Percentiles rank a stretch among this genome's conserved stretches.
Evolutionary conservation across 2,888 invertebrate species (phyloP).

Genomic region (Quadriops clusia): DNA sequence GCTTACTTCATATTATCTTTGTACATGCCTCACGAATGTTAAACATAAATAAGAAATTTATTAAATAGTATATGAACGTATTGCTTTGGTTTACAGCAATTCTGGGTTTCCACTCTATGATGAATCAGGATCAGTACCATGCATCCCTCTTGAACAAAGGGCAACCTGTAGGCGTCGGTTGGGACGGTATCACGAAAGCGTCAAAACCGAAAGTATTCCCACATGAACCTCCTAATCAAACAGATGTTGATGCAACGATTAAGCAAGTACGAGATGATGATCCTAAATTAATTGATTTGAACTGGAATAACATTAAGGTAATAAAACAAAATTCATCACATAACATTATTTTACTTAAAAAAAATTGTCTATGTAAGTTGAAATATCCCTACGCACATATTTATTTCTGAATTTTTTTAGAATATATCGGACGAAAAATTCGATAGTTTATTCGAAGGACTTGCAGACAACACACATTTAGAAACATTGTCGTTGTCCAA

Average conservation of each 20-base stretch:
- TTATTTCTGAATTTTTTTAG: slow-evolving; percentile 48
- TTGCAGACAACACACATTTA: slow-evolving; percentile 82
- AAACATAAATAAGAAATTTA: no score
- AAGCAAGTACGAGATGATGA: slow-evolving; percentile 84
- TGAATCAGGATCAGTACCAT: slow-evolving; percentile 99
- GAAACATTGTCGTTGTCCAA: slow-evolving; percentile 88
- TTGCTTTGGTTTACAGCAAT: slow-evolving; percentile 77
- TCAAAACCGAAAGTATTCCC: slow-evolving; percentile 84
- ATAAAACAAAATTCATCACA: no score
- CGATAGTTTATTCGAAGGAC: slow-evolving; percentile 73
- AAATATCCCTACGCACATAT: no score
- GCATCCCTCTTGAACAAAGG: slow-evolving; percentile 89
- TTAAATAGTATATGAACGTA: no score
- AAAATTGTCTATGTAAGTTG: no score
- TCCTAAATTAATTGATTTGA: slow-evolving; percentile 77
- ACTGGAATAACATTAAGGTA: slow-evolving; percentile 99
- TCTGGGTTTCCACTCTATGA: slow-evolving; percentile 98
- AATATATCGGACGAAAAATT: slow-evolving; percentile 95
- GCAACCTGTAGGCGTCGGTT: slow-evolving; percentile 78
- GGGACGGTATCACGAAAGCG: slow-evolving; percentile 92
- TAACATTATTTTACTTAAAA: no score
- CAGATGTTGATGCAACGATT: slow-evolving; percentile 89
- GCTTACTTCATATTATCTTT: no score
- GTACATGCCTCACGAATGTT: no score
- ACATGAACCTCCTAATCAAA: slow-evolving; percentile 91